Conservation (phyloP, 2,888 invertebrate species). For the Philaethria dido region DNA sequence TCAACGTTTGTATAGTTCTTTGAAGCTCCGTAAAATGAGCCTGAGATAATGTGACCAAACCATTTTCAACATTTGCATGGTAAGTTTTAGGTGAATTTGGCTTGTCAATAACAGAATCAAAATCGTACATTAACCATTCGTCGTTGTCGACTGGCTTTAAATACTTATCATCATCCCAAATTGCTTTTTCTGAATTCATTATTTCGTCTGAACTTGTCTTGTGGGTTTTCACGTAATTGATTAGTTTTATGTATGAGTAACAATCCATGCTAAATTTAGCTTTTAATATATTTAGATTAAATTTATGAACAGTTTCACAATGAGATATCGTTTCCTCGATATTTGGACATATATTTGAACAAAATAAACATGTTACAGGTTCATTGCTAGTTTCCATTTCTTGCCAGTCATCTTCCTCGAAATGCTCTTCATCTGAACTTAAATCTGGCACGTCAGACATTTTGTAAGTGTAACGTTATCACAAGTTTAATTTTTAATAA, state of each 20-base stretch:
- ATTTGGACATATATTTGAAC: slow-evolving; percentile 83
- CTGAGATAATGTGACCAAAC: slow-evolving; percentile 84
- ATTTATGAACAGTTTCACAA: slow-evolving; percentile 85
- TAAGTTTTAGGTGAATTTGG: slow-evolving; percentile 73
- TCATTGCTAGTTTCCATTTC: slow-evolving; percentile 74
- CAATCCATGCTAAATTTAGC: slow-evolving; percentile 90
- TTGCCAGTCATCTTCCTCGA: slow-evolving; percentile 78
- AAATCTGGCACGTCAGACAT: slow-evolving; percentile 80
- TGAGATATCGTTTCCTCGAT: slow-evolving; percentile 87
- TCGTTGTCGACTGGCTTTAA: slow-evolving; percentile 91
- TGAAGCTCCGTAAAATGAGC: slow-evolving; percentile 85
- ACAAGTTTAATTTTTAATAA: slow-evolving; percentile 1
- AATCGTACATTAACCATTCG: slow-evolving; percentile 93
- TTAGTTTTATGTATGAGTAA: slow-evolving; percentile 91
- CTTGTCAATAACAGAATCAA: slow-evolving; percentile 70
- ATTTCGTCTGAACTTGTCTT: slow-evolving; percentile 84
- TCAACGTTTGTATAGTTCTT: slow-evolving; percentile 81
- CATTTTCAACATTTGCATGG: slow-evolving; percentile 85
- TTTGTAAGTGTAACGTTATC: slow-evolving; percentile 34
- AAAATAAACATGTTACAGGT: slow-evolving; percentile 88
- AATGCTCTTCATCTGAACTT: slow-evolving; percentile 78
- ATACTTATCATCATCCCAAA: slow-evolving; percentile 91
- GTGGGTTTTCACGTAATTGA: slow-evolving; percentile 90
- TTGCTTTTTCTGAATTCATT: slow-evolving; percentile 73
- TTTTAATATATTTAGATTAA: slow-evolving; percentile 87